These are phyloP conservation scores for Coluber constrictor DNA, from an alignment of 2,797 vertebrate genomes.

Conservation along the genomic window DNA sequence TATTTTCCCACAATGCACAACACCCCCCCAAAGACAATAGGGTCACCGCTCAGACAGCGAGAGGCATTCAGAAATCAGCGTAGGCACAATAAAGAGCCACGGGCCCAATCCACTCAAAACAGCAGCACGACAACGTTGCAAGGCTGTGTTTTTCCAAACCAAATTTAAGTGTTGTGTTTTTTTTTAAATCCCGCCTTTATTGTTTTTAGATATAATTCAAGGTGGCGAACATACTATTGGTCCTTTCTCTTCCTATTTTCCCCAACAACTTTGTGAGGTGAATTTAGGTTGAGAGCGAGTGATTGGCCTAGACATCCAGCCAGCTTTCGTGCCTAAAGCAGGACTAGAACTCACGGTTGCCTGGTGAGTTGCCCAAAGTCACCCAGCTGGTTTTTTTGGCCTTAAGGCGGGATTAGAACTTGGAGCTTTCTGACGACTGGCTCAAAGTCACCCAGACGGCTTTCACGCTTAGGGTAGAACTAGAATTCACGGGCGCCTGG, in stretches of 20 bases:
- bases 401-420: background rate
- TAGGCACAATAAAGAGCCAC: background rate
- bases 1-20: background rate
- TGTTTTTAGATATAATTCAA: background rate
- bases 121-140: no score
- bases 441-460: background rate
- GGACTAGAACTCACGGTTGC: background rate
- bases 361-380: background rate
- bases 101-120: background rate
- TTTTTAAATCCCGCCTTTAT: background rate
- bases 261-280: background rate
- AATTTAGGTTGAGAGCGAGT: background rate
- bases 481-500: background rate
- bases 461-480: no score
- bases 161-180: no score
- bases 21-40: background rate
- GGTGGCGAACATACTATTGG: background rate
- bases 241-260: background rate
- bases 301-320: background rate
- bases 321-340: background rate
- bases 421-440: fast-evolving
- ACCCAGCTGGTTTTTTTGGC: background rate
- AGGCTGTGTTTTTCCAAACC: background rate
- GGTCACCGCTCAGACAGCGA: background rate
- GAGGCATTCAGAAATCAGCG: background rate